Evolutionary conservation across 2,113 vertebrate species (phyloP).

Genomic region (Pangasianodon gigas): DNA sequence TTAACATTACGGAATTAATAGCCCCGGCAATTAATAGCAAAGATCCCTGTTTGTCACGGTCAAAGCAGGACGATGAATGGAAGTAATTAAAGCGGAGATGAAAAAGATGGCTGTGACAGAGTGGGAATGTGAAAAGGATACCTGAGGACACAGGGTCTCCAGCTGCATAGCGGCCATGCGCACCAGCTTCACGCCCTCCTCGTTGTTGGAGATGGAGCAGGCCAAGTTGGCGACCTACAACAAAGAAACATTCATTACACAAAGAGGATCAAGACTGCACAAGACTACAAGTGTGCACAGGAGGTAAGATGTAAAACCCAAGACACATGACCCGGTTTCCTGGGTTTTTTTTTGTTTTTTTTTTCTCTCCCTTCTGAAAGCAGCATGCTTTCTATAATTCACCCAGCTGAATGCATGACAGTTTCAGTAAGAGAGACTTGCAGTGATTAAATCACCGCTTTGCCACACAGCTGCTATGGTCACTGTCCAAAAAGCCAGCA

Average conservation of each 20-base stretch:
- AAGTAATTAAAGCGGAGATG: constrained; percentile 62
- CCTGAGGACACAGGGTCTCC: constrained; percentile 96
- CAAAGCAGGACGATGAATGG: constrained; percentile 61
- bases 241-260: neutral
- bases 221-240: constrained; percentile 94
- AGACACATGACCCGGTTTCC: neutral
- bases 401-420: constrained; percentile 32
- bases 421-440: constrained; percentile 41
- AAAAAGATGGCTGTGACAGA: constrained; percentile 45
- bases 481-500: constrained; percentile 60
- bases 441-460: constrained; percentile 59
- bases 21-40: constrained; percentile 37
- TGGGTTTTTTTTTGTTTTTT: neutral
- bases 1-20: constrained; percentile 49
- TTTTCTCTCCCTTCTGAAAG: neutral
- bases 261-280: neutral
- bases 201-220: constrained; percentile 98
- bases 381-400: constrained; percentile 49
- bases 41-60: constrained; percentile 51
- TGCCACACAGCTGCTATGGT: constrained; percentile 61
- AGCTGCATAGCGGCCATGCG: constrained; percentile 97
- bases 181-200: constrained; percentile 97
- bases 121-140: constrained; percentile 58
- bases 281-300: neutral
- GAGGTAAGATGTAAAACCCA: neutral